phyloP scores from a whole-genome alignment of 2,888 invertebrate species.

The Ceraclea dissimilis region DNA sequence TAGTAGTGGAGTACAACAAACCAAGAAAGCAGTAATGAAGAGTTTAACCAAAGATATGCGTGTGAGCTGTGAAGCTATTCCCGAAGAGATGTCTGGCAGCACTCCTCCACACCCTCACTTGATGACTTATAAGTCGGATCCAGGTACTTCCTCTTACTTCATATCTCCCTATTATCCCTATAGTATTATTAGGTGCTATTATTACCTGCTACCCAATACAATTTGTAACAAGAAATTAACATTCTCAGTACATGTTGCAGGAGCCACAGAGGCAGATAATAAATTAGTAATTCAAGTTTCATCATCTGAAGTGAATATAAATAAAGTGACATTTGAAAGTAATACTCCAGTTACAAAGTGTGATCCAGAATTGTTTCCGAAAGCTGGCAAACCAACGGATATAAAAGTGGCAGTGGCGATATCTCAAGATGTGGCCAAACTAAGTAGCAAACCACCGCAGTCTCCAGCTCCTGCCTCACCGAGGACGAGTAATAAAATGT shows the following conservation, averaged over 20 bases:
- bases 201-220: no score
- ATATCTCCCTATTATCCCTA: not conserved
- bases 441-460: slow-evolving; percentile 53
- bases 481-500: slow-evolving; percentile 29
- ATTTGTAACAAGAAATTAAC: no score
- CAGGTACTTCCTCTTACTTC: slow-evolving; percentile 35
- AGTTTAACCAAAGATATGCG: slow-evolving; percentile 65
- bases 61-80: slow-evolving; percentile 84
- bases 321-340: slow-evolving; percentile 15
- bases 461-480: slow-evolving; percentile 57
- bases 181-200: no score
- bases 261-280: slow-evolving; percentile 6
- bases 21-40: slow-evolving; percentile 59
- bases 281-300: slow-evolving; percentile 11
- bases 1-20: slow-evolving; percentile 36
- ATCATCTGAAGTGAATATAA: slow-evolving; percentile 18
- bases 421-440: slow-evolving; percentile 28
- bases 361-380: slow-evolving; percentile 11
- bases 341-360: not conserved
- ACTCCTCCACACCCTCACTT: slow-evolving; percentile 52
- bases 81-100: slow-evolving; percentile 75
- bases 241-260: slow-evolving; percentile 1
- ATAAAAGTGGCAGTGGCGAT: slow-evolving; percentile 29
- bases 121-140: slow-evolving; percentile 42
- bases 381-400: slow-evolving; percentile 14